Percentiles rank a stretch among this genome's conserved stretches.
phyloP scores from a whole-genome alignment of 2,888 invertebrate species.

The Alloscopus bannaensis region DNA sequence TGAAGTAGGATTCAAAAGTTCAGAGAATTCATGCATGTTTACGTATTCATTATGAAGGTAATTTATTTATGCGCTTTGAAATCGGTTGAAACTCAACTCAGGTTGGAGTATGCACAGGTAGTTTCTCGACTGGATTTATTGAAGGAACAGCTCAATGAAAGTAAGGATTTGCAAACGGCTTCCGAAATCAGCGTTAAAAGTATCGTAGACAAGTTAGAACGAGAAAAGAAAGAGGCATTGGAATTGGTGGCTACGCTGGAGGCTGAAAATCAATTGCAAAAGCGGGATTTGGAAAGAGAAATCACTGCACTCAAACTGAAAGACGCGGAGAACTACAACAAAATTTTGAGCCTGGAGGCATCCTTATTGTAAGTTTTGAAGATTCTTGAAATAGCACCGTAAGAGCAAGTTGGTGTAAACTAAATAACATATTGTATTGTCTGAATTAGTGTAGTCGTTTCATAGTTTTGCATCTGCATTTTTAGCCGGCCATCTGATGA shows the following conservation, averaged over 20 bases:
- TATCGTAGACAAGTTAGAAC: conserved; percentile 20
- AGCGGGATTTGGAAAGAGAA: not conserved
- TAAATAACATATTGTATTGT: too few species aligned
- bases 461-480: too few species aligned
- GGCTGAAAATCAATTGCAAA: not conserved
- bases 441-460: too few species aligned
- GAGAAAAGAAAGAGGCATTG: conserved; percentile 24
- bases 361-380: not conserved
- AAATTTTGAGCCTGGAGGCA: not conserved
- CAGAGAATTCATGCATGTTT: not conserved
- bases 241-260: not conserved
- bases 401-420: not conserved
- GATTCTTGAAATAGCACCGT: not conserved
- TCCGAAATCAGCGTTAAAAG: conserved; percentile 19
- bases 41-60: not conserved
- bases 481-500: too few species aligned
- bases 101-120: conserved; percentile 26
- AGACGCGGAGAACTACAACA: not conserved
- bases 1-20: conserved; percentile 13
- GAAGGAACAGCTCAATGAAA: conserved; percentile 9
- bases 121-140: conserved; percentile 1
- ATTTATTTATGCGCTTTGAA: not conserved
- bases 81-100: too few species aligned
- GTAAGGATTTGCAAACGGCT: not conserved
- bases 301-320: not conserved